Base-by-base conservation (phyloP, 2,888 invertebrate species). In the Ferdinandea cuprea region DNA sequence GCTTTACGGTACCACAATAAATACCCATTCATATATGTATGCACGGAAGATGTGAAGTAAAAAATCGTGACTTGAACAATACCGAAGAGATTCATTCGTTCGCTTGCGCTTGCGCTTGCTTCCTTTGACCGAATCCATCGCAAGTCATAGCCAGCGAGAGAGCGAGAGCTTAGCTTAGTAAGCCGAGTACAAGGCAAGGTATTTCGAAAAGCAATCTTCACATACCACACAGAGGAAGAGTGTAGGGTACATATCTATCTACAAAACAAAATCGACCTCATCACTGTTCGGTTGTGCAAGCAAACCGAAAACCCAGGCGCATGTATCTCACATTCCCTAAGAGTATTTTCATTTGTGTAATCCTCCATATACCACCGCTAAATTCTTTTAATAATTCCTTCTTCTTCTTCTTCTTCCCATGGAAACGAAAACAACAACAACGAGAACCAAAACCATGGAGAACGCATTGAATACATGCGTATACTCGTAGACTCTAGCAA, bases 1-100 rank as follows among this genome's bases (percentile, higher is more conserved):
- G 19, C 30, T 19, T 44, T 68, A 80, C 74, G 76, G 44, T 81
- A 81, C 25, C 69, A 40, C 76, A 48, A 59, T 59, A 72, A 66
- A 72, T 50, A 85, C 59, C 50, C 69, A 66, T 69, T 35, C 58
- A 68, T 37, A 44, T 54, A 42, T 69, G 44, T 69, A 48, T 35
- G 25, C 59, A 85, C 59, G 72, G 74, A 61, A 76, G 65, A 80
- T 80, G 80, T 80, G 76, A 85, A 72, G 77, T 71, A 83, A 87
- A 87, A 89, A 89, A 88, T 89, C 89, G 89, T 89, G 89, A 89
- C 89, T 89, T 72, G 87, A 87, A 88, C 89, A 88, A 89, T 89
- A 89, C 89, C 89, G 90, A 89, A 87, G 88, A 86, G 86, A 86
- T 86, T 88, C 88, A 88, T 87, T 65, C 28, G 52, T 32, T 40